Percentiles rank a stretch among this genome's conserved stretches.
Conservation (phyloP, 2,888 invertebrate species). For the Drosophila picticornis region DNA sequence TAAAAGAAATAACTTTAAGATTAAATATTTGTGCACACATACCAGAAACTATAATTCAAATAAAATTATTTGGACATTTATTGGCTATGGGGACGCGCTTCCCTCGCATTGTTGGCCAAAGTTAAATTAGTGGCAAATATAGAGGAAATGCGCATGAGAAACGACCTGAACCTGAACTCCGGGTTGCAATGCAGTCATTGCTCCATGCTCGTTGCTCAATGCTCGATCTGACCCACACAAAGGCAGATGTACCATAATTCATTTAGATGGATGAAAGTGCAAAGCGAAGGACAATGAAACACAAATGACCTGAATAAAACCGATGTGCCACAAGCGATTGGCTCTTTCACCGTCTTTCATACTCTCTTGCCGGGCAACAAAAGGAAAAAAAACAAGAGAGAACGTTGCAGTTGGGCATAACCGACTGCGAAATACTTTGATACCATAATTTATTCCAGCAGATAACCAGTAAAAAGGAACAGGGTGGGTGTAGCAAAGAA, state of each 20-base stretch:
- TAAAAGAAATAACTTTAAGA: conserved; percentile 32
- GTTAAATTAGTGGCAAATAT: conserved; percentile 69
- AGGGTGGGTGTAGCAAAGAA: no score
- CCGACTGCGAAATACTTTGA: no score
- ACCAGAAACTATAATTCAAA: conserved; percentile 9
- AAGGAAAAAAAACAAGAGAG: not conserved
- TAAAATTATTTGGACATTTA: conserved; percentile 60
- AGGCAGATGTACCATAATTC: conserved; percentile 42
- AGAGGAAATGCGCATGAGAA: conserved; percentile 55
- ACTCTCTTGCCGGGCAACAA: not conserved
- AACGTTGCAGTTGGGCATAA: no score
- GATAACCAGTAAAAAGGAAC: no score
- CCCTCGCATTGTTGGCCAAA: conserved; percentile 56
- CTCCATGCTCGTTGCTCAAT: not conserved
- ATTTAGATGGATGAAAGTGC: conserved; percentile 40
- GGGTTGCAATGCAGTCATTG: conserved; percentile 14
- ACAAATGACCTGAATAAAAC: conserved; percentile 67
- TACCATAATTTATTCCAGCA: no score
- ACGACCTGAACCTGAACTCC: conserved; percentile 44
- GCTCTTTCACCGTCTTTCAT: conserved; percentile 15
- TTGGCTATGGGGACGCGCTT: conserved; percentile 39
- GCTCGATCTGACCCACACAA: conserved; percentile 1
- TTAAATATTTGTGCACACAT: conserved; percentile 38
- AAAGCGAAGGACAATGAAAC: conserved; percentile 60
- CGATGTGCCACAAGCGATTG: conserved; percentile 56